Base-by-base conservation (phyloP, 2,888 invertebrate species). In the Stenichneumon culpator region DNA sequence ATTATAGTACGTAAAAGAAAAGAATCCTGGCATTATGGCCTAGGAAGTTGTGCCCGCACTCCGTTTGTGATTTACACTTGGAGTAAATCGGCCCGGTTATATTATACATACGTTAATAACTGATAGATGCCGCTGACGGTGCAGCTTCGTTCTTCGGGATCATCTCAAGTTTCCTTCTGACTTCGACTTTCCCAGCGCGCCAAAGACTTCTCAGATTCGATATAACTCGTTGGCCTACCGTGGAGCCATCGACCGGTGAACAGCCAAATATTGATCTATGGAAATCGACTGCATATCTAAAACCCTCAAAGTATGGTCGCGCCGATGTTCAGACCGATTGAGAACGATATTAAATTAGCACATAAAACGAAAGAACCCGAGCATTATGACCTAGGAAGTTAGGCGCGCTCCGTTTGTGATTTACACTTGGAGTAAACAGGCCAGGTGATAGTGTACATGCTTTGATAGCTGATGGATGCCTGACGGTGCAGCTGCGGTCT, bases 351-450 rank as follows among this genome's bases (percentile, higher is more conserved):
- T 25, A 60, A n/a, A n/a, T n/a, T 60, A 28, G 57, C 5, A 60
- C 57, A 60, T 60, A 60, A 28, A 60, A 60, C 25, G 22, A 54
- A 39, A 39, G 39, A 39, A 60, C 32, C 32, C n/a, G 16, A 14
- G 25, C 28, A 32, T 60, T 60, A 60, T 28, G 39, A 36, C 65
- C 9, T 39, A 36, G 65, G 65, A 36, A 65, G 32, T 36, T 32
- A 6, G 32, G 65, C n/a, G 5, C 36, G 32, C n/a, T 65, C 36
- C 32, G 65, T 65, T 36, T 65, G 65, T 65, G 36, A 65, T 65
- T 36, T 65, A n/a, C 36, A 83, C 87, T 88, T 86, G 79, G 81
- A 19, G 68, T 86, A 83, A 87, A 90, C 88, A 83, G 72, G 57
- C 19, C 19, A 39, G 67, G 54, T 73, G 52, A 25, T 50, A 65